Conservation (phyloP, 2,113 vertebrate species). For the sheep (Ovis aries) region ARS-UI_Ramb_v3.0 NC_056058.1:87534001-87534500, state of each 20-base stretch:
- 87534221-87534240: not conserved
- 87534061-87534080: not conserved
- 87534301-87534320: not conserved
- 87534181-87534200: not conserved
- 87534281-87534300: not conserved
- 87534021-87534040: not conserved
- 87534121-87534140: rapidly evolving
- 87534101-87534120: not conserved
- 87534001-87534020: not conserved
- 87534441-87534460: not conserved
- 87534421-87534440: too few relatives aligned
- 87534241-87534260: not conserved
- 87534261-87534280: not conserved
- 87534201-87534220: not conserved
- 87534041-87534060: not conserved
- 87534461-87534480: not conserved
- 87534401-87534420: not conserved
- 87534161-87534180: not conserved
- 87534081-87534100: not conserved
- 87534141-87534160: not conserved
- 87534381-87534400: not conserved
- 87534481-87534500: not conserved
- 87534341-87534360: not conserved
- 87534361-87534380: not conserved
- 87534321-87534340: not conserved